Conservation (phyloP, 37 sponge, comb jelly and placozoan species). For the Oopsacas minuta region DNA sequence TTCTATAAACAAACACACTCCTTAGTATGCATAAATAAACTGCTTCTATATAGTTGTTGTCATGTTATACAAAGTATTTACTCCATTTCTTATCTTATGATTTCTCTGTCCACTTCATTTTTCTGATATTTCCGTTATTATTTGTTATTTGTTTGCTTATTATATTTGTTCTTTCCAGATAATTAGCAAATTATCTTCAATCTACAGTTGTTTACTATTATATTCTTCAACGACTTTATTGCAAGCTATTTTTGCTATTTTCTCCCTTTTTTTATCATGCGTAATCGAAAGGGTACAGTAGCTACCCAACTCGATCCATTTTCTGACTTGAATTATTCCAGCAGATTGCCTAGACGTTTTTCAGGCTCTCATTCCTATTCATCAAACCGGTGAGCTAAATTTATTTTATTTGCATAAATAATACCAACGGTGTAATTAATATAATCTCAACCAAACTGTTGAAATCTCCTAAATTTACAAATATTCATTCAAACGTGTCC, state of each 20-base stretch:
- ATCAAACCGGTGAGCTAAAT: not conserved
- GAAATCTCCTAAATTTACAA: too few relatives aligned
- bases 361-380: not conserved
- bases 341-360: not conserved
- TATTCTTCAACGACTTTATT: too few relatives aligned
- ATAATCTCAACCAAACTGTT: too few relatives aligned
- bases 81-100: not conserved
- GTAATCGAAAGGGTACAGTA: not conserved
- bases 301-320: not conserved
- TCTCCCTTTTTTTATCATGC: not conserved
- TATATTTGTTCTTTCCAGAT: not conserved
- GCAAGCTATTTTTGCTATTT: not conserved
- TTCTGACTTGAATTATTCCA: not conserved
- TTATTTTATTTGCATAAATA: too few relatives aligned
- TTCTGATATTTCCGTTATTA: not conserved
- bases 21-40: not conserved
- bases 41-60: not conserved
- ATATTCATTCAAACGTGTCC: too few relatives aligned
- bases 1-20: not conserved
- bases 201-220: not conserved
- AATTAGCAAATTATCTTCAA: not conserved
- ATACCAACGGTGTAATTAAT: too few relatives aligned
- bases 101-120: not conserved
- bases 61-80: too few relatives aligned
- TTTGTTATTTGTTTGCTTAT: not conserved